Evolutionary conservation across 2,797 vertebrate genomes (phyloP).

Genomic region (Tangara arthus): DNA sequence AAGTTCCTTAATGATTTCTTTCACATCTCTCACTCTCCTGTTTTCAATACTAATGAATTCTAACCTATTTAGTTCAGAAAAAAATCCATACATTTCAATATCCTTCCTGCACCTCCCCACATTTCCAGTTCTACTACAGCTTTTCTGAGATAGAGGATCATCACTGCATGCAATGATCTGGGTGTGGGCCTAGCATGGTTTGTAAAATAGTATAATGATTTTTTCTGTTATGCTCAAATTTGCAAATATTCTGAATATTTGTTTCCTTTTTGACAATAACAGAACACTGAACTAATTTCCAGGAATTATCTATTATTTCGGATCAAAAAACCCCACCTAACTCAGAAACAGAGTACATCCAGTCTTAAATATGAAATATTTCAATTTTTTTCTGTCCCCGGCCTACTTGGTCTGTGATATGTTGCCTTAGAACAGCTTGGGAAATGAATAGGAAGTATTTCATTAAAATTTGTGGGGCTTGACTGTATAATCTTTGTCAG

Average conservation of each 20-base stretch:
- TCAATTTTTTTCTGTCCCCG: neutral
- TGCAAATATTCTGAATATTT: neutral
- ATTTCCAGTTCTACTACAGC: neutral
- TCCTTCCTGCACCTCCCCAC: neutral
- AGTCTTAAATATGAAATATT: neutral
- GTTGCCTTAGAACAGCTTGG: neutral
- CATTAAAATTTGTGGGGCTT: neutral
- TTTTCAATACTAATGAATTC: neutral
- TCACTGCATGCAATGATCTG: neutral
- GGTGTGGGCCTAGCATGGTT: neutral
- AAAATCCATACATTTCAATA: neutral
- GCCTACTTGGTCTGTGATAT: neutral
- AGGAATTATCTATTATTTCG: neutral
- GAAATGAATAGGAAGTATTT: neutral
- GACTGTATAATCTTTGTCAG: neutral
- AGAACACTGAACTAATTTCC: neutral
- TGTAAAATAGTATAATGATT: neutral
- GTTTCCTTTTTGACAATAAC: neutral
- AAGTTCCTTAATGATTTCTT: neutral
- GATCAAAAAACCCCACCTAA: accelerated
- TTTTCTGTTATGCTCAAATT: neutral
- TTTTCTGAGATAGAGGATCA: neutral
- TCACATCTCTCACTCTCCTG: neutral
- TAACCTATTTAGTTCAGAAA: neutral
- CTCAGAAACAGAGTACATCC: neutral